Percentiles rank a stretch among this genome's conserved stretches.
Conservation (phyloP, 2,888 invertebrate genomes). For the Drosophila gaucha region DNA sequence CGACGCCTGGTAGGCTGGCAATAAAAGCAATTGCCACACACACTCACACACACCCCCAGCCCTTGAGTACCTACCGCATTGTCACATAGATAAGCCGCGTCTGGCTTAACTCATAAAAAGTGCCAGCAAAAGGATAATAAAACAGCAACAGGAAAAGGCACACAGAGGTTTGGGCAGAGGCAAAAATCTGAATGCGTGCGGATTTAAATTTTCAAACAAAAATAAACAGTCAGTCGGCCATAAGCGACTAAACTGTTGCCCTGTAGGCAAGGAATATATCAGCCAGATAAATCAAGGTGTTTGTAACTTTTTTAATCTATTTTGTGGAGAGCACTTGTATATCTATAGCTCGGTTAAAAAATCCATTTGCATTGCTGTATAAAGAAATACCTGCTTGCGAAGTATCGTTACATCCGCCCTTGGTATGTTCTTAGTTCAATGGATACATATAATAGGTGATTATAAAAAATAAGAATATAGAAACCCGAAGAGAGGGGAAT, state of each 20-base stretch:
- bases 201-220: conserved; percentile 77
- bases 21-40: conserved; percentile 64
- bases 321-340: no score
- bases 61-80: conserved; percentile 76
- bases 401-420: no score
- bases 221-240: conserved; percentile 52
- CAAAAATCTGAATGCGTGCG: conserved; percentile 69
- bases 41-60: conserved; percentile 11
- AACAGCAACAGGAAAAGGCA: conserved; percentile 46
- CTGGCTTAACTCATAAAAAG: conserved; percentile 82
- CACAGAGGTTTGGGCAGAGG: conserved; percentile 24
- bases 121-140: conserved; percentile 80
- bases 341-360: no score
- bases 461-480: no score
- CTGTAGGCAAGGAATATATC: not conserved
- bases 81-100: conserved; percentile 81
- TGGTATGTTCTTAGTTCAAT: no score
- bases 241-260: conserved; percentile 6
- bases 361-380: no score
- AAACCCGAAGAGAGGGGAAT: no score
- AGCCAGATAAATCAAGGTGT: not conserved
- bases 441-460: no score
- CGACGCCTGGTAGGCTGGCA: conserved; percentile 58
- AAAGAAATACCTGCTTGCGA: no score
- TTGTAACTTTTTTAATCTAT: not conserved